Conservation (phyloP, 2,888 invertebrate species). For the Macrosoma leucophasiata region DNA sequence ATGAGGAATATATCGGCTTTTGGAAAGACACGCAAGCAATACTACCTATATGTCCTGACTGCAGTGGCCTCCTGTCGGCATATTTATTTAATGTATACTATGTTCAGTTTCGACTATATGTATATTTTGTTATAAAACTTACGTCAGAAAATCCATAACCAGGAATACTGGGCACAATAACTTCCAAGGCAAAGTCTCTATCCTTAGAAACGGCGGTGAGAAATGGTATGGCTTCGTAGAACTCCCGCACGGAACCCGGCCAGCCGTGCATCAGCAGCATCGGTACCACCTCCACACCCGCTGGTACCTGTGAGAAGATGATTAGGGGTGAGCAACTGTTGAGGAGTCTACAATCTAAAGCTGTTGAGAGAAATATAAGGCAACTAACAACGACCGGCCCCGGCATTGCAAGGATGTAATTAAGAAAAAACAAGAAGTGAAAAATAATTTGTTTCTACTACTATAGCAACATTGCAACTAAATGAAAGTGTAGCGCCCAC, state of each 20-base stretch:
- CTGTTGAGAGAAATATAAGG: no score
- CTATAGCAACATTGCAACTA: no score
- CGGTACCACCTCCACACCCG: slow-evolving; percentile 61
- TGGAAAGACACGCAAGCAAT: no score
- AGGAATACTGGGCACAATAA: slow-evolving; percentile 32
- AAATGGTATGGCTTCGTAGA: slow-evolving; percentile 78
- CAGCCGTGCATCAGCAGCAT: slow-evolving; percentile 83
- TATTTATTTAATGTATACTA: no score
- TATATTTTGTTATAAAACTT: slow-evolving; percentile 13
- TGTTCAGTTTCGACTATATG: background rate
- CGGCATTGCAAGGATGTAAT: no score
- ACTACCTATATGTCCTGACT: no score
- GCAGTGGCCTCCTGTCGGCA: no score
- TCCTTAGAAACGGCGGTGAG: slow-evolving; percentile 59
- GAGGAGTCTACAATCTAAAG: no score
- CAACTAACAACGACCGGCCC: no score
- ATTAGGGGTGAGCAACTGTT: background rate
- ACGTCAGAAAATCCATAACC: slow-evolving; percentile 38
- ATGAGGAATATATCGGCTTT: no score
- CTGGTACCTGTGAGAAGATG: slow-evolving; percentile 16
- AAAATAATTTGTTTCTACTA: background rate
- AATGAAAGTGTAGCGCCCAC: no score
- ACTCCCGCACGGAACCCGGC: slow-evolving; percentile 84
- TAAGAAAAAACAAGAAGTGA: no score
- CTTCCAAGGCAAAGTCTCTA: slow-evolving; percentile 64